Base-by-base conservation (phyloP, 1,140 invertebrate genomes). In the Pseudoatta argentina region DNA sequence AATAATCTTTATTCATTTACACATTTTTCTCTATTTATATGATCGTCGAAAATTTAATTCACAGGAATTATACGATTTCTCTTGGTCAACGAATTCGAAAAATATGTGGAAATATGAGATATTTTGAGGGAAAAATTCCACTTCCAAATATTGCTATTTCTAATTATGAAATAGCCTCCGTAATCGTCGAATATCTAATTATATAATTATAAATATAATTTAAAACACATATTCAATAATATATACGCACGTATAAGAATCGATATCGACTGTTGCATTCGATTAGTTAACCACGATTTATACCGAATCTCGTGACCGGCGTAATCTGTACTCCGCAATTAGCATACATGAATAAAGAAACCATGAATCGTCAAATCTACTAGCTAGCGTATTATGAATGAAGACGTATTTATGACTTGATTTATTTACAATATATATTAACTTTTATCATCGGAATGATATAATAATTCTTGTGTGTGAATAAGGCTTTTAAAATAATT, bases 261-360 rank as follows among this genome's bases (percentile, higher is more conserved):
- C 24, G 79, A 73, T 73, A 75, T 83, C 55, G 79, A 83, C 69
- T 73, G 39, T 83, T 73, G 67, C 55, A 63, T 18, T 61, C 27
- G 79, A 82, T 82, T 82, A 75, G 44, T 3, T 59, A 16, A 57
- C 27, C 34, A 44, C 30, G 82, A 78, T 77, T 78, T 64, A 30
- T 61, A 78, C 44, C 30, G 85, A 89, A 87, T 89, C 88, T 89
- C 88, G 85, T 89, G 88, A 89, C 85, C 73, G 73, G 88, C 77
- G 85, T 86, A 89, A 89, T 89, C 85, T 81, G 30, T 64, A 71
- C 12, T 51, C 77, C 71, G 77, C 88, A 87, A 89, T 89, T 89
- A 89, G 85, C 88, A 89, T 89, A 89, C 85, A 89, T 89, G 88
- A 89, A 89, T 89, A 89, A 89, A 89, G 88, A 89, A 89, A 89